Percentiles rank a stretch among this genome's conserved stretches.
Conservation (phyloP, 2,888 invertebrate genomes). For the Hyalella azteca region DNA sequence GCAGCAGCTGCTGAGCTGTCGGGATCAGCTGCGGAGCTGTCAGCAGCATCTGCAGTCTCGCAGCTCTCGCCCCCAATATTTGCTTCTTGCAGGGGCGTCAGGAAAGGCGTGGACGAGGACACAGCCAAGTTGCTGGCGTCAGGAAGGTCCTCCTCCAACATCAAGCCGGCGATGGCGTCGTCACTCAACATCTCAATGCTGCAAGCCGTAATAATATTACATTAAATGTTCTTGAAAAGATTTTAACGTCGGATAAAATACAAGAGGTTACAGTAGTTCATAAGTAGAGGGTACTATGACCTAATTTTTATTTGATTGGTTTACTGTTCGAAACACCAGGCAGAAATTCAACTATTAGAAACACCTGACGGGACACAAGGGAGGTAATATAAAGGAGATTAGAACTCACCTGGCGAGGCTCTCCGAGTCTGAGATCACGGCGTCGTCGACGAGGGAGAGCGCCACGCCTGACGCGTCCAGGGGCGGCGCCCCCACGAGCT, state of each 20-base stretch:
- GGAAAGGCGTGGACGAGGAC: constrained; percentile 2
- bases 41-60: background rate
- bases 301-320: no score
- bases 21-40: no score
- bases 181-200: constrained; percentile 58
- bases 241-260: no score
- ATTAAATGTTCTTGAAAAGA: no score
- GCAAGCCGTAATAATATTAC: constrained; percentile 33
- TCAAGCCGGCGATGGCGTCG: constrained; percentile 56
- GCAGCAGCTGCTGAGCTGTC: background rate
- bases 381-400: no score
- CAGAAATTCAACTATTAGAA: no score
- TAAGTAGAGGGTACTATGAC: no score
- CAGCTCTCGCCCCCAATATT: background rate
- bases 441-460: constrained; percentile 52
- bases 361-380: no score
- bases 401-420: constrained; percentile 43
- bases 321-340: no score
- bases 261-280: no score
- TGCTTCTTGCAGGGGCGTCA: constrained; percentile 6
- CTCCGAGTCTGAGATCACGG: constrained; percentile 53
- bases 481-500: constrained; percentile 13
- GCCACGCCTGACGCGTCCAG: constrained; percentile 33
- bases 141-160: constrained; percentile 54
- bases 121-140: constrained; percentile 7